Percentiles rank a stretch among this genome's conserved stretches.
Conservation (phyloP, 2,888 invertebrate genomes). For the Notodonta dromedarius region DNA sequence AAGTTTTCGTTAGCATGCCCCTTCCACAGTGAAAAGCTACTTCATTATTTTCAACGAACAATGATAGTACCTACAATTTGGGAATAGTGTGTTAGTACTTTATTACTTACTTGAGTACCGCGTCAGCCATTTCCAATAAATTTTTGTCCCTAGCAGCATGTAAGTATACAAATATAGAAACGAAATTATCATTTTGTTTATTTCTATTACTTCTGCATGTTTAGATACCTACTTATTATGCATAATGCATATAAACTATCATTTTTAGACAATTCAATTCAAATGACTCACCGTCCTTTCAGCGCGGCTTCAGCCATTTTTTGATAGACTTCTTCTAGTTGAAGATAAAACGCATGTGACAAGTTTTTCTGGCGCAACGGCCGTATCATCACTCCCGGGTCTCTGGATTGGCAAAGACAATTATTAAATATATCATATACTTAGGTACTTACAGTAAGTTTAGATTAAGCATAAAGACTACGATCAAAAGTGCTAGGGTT, state of each 20-base stretch:
- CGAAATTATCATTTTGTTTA: not conserved
- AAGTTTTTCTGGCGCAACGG: slow-evolving; percentile 87
- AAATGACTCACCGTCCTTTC: slow-evolving; percentile 76
- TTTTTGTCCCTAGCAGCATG: slow-evolving; percentile 72
- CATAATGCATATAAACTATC: too few relatives aligned
- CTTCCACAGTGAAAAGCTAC: too few relatives aligned
- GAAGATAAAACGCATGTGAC: slow-evolving; percentile 80
- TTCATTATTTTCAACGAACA: too few relatives aligned
- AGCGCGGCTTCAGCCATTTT: slow-evolving; percentile 84
- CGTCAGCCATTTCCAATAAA: slow-evolving; percentile 64
- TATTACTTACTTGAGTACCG: slow-evolving; percentile 61
- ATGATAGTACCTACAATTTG: too few relatives aligned
- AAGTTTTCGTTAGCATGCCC: too few relatives aligned
- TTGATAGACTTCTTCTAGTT: slow-evolving; percentile 82
- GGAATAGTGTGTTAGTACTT: too few relatives aligned
- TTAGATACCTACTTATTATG: too few relatives aligned
- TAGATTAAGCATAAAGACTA: too few relatives aligned
- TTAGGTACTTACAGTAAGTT: not conserved
- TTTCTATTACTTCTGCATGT: too few relatives aligned
- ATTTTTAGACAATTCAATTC: too few relatives aligned
- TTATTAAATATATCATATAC: not conserved
- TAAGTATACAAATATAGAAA: slow-evolving; percentile 34
- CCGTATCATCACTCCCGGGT: slow-evolving; percentile 75
- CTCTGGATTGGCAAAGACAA: slow-evolving; percentile 44
- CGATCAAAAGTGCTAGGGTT: not conserved